Conservation (phyloP, 2,888 invertebrate species). For the Mythimna lalbum region DNA sequence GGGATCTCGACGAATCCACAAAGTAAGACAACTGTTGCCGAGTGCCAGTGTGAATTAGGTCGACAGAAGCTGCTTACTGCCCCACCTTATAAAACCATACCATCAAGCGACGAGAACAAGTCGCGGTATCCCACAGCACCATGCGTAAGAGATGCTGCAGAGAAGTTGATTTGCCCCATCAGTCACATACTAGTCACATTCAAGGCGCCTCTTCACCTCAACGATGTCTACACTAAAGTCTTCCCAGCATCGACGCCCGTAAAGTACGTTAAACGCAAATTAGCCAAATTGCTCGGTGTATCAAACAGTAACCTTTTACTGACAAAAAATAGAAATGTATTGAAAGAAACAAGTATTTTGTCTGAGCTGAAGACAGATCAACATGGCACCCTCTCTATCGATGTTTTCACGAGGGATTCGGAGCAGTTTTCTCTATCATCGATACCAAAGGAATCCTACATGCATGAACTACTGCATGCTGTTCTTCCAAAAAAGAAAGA, state of each 20-base stretch:
- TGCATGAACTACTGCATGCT: constrained; percentile 83
- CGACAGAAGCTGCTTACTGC: constrained; percentile 86
- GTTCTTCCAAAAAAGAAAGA: constrained; percentile 82
- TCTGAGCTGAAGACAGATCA: constrained; percentile 83
- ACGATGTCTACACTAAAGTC: constrained; percentile 84
- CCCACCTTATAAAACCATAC: constrained; percentile 78
- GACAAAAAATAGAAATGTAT: constrained; percentile 84
- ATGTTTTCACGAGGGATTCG: constrained; percentile 86
- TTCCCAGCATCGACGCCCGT: constrained; percentile 85
- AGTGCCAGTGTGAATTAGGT: constrained; percentile 86
- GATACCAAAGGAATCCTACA: constrained; percentile 85
- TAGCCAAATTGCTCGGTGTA: constrained; percentile 83
- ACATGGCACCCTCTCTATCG: constrained; percentile 82
- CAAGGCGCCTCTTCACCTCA: constrained; percentile 82
- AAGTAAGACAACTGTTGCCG: constrained; percentile 71
- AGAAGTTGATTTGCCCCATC: constrained; percentile 82
- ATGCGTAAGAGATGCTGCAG: constrained; percentile 75
- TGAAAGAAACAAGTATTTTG: constrained; percentile 81
- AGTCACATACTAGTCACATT: constrained; percentile 85
- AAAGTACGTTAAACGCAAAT: constrained; percentile 84
- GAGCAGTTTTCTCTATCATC: constrained; percentile 81
- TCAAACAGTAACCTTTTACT: constrained; percentile 82
- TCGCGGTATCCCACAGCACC: constrained; percentile 82
- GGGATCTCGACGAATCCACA: constrained; percentile 76
- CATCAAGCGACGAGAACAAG: constrained; percentile 72